phyloP scores from a whole-genome alignment of 2,113 vertebrate species.

The Hylia prasina region DNA sequence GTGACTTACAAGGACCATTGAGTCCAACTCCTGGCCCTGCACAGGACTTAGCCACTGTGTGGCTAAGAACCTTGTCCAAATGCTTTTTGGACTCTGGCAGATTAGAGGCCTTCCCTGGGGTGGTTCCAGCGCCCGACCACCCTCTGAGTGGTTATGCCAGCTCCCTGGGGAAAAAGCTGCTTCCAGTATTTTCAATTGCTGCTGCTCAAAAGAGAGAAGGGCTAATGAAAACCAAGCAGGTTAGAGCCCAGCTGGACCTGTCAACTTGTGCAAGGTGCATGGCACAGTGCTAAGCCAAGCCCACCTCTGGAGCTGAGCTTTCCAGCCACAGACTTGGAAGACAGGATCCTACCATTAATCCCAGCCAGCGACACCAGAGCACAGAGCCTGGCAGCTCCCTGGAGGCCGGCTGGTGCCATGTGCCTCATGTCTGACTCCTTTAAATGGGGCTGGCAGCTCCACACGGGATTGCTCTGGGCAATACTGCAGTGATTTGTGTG shows the following conservation, averaged over 20 bases:
- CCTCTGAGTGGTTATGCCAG: not conserved
- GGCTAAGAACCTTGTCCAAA: not conserved
- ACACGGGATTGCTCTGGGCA: not conserved
- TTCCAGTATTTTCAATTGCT: not conserved
- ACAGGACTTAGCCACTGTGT: not conserved
- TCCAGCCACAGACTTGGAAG: not conserved
- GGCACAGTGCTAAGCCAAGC: accelerated
- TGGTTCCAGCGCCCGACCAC: not conserved
- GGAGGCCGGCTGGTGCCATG: accelerated
- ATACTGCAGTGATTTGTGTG: accelerated
- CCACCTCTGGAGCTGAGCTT: not conserved
- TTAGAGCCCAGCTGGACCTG: not conserved
- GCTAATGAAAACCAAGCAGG: not conserved
- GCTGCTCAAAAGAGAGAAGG: not conserved
- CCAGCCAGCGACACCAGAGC: not conserved
- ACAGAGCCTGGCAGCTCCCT: not conserved
- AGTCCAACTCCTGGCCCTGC: not conserved
- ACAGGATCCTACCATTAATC: accelerated
- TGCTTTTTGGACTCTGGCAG: not conserved
- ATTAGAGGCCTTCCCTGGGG: not conserved
- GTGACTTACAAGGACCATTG: accelerated
- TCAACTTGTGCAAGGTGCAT: not conserved
- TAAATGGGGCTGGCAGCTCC: not conserved
- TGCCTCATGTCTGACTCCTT: not conserved
- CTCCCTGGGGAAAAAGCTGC: not conserved